Evolutionary conservation across 2,888 invertebrate species (phyloP), one percentile per base, ranked within the genome.

Genomic region (Siphonodentalium dalli): DNA sequence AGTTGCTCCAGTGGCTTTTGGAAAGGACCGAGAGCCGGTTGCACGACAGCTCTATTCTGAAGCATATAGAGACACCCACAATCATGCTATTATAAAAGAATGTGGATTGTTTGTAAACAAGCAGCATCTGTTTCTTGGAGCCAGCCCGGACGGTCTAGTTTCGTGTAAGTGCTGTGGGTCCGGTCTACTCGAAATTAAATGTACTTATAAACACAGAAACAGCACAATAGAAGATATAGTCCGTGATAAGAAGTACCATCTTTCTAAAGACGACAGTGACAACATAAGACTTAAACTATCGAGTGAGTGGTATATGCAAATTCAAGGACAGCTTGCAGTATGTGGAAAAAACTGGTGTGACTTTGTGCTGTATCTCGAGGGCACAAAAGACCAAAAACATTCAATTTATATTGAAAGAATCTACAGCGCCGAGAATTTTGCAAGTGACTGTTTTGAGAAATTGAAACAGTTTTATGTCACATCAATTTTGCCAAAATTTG

Each of bases 141-240:
- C 54, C 7, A 48, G 47, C 24, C 54, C 48, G 20, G 54, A 54
- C 43, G 47, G 46, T 11, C 5, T 37, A 6, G 54, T 48, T 4
- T 27, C 5, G n/a, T 54, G 54, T 31, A 29, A 31, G n/a, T 54
- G 54, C 43, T 54, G 53, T 46, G 46, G 53, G 7, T 11, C 34
- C 7, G 53, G 53, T 15, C 24, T 53, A 6, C 7, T 47, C 5
- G 54, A 47, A 31, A 42, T 54, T 3, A 54, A 54, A 48, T 54
- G 54, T 38, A 21, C 29, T 26, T 42, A 21, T 46, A 11, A 21
- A n/a, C 24, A 54, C 27, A 27, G 43, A 31, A 43, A 54, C 9
- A 13, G 13, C 15, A 20, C 23, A 11, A 47, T 48, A 8, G 28
- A 35, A 11, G 46, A 53, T 6, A 42, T 35, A 15, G 42, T 42